Evolutionary conservation across 2,888 invertebrate species (phyloP), one percentile per base, ranked within the genome.

Genomic region (Torymus tubicola): DNA sequence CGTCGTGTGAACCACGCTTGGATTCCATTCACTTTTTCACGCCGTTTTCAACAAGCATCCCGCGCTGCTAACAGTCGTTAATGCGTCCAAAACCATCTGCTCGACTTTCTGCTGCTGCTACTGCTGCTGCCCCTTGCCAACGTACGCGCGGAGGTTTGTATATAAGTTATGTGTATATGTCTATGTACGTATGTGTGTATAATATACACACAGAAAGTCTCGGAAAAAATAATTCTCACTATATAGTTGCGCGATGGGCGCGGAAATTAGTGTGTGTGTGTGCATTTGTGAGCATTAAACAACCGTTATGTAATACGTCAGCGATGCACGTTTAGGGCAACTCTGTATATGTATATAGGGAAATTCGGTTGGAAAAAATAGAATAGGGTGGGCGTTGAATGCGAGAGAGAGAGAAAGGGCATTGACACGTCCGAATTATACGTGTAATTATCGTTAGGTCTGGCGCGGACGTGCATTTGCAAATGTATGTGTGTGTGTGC

Each of bases 51-150:
- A 8, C 31, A 8, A n/a, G n/a, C 64, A n/a, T 42, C 42, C 50
- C 4, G 16, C 16, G 42, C n/a, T 53, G 5, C 67, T 68, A 75
- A 69, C 61, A 76, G 68, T 69, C 76, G 76, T 55, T 76, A 76
- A 76, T 76, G 18, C 68, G 61, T 16, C 68, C n/a, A 16, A 16
- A 31, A 16, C 76, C 76, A 76, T 76, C 76, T 76, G 76, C 76
- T 76, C 68, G 31, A 31, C 50, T 61, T 11, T 52, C 3, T 53
- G n/a, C 3, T 13, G n/a, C n/a, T n/a, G n/a, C n/a, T n/a, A n/a
- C n/a, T n/a, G n/a, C n/a, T n/a, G n/a, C n/a, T n/a, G n/a, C n/a
- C n/a, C n/a, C n/a, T n/a, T n/a, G n/a, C n/a, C n/a, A n/a, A n/a
- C n/a, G n/a, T n/a, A n/a, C n/a, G n/a, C n/a, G n/a, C n/a, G n/a